Percentiles rank a stretch among this genome's conserved stretches.
Conservation (phyloP, 2,888 invertebrate genomes). For the Endotricha flammealis region DNA sequence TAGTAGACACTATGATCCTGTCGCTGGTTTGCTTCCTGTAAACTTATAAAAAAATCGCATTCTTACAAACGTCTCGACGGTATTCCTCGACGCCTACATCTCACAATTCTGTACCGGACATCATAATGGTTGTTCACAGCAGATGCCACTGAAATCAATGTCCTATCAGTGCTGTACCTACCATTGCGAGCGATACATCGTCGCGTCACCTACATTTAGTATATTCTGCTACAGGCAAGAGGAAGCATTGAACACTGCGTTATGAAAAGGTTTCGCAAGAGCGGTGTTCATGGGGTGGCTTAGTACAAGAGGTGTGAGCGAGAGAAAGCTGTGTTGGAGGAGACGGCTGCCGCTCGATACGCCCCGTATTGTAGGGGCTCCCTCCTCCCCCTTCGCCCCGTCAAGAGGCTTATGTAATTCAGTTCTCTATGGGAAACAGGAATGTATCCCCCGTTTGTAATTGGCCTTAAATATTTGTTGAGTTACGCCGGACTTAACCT, state of each 20-base stretch:
- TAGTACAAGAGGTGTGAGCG: constrained; percentile 26
- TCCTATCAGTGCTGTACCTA: constrained; percentile 21
- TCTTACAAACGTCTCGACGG: too few relatives aligned
- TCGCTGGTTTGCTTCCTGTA: too few relatives aligned
- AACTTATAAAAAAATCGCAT: too few relatives aligned
- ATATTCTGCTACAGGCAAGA: constrained; percentile 29
- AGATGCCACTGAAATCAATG: constrained; percentile 29
- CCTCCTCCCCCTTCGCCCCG: constrained; percentile 31
- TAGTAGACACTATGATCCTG: too few relatives aligned
- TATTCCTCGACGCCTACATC: not conserved
- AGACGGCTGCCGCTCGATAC: constrained; percentile 49
- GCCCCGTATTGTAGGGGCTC: constrained; percentile 47
- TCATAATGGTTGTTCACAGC: constrained; percentile 23
- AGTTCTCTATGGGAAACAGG: constrained; percentile 38
- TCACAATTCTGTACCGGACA: constrained; percentile 18
- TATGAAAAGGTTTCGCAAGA: constrained; percentile 30
- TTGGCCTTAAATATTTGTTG: constrained; percentile 46
- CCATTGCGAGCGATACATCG: constrained; percentile 35
- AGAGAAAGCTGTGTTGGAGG: constrained; percentile 27
- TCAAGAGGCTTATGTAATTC: constrained; percentile 45
- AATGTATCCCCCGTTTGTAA: constrained; percentile 42
- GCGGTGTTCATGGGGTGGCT: constrained; percentile 16
- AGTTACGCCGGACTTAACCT: too few relatives aligned
- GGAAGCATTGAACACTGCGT: constrained; percentile 41
- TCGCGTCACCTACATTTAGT: constrained; percentile 27